Evolutionary conservation across 2,113 vertebrate genomes (phyloP).

Genomic region (Muscicapa adusta): DNA sequence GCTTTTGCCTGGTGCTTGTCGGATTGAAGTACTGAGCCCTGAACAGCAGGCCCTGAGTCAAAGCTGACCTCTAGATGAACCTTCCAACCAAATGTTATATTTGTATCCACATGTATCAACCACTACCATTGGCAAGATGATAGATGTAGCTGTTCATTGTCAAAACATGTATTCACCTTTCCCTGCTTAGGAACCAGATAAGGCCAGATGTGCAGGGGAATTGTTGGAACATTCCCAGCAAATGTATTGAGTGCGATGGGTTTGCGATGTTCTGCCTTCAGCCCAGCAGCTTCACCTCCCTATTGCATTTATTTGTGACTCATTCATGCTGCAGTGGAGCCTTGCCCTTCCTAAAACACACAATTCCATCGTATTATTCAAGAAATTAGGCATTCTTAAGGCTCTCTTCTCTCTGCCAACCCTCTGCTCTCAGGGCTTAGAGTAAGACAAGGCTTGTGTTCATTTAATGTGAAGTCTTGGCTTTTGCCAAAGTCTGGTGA

Average conservation of each 20-base stretch:
- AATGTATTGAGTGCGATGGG: neutral
- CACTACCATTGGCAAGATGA: neutral
- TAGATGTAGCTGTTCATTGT: neutral
- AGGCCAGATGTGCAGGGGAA: fast-evolving
- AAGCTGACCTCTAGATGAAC: neutral
- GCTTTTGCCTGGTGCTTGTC: neutral
- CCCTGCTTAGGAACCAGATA: fast-evolving
- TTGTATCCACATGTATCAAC: neutral
- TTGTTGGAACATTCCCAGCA: neutral
- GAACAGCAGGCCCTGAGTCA: neutral
- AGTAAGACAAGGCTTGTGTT: neutral
- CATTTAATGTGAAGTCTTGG: neutral
- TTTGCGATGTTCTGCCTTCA: neutral
- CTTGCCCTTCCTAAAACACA: neutral
- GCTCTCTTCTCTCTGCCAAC: neutral
- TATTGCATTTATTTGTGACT: neutral
- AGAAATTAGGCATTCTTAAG: neutral
- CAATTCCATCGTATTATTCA: neutral
- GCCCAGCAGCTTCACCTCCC: neutral
- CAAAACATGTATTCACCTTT: neutral
- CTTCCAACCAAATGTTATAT: neutral
- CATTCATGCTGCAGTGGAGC: neutral
- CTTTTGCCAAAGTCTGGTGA: neutral
- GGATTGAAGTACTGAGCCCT: neutral
- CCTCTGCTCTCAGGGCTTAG: neutral